Evolutionary conservation across 92 coral and sea anemone genomes (phyloP).

Genomic region (Epizoanthus rinbou): DNA sequence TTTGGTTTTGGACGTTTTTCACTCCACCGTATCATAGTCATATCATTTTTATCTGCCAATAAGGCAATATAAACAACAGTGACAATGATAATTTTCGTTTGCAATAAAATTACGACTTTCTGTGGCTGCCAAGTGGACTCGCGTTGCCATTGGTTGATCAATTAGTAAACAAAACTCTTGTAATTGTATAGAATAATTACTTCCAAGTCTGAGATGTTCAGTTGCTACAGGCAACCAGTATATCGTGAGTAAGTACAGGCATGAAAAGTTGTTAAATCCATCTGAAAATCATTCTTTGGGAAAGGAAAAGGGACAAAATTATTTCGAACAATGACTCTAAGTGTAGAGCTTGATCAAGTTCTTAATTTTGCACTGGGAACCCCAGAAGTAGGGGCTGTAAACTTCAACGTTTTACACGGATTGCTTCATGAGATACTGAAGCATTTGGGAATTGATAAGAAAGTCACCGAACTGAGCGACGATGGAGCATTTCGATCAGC

Average conservation of each 20-base stretch:
- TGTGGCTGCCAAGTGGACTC: neutral
- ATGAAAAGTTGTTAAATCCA: neutral
- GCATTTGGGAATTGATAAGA: slow-evolving; percentile 87
- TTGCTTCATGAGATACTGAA: slow-evolving; percentile 87
- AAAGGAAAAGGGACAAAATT: neutral
- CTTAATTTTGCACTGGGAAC: slow-evolving; percentile 88
- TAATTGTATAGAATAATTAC: neutral
- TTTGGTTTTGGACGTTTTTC: too few species aligned
- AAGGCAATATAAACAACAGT: too few species aligned
- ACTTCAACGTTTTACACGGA: slow-evolving; percentile 94
- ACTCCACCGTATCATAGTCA: too few species aligned
- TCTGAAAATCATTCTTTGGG: slow-evolving; percentile 1
- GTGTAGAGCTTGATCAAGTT: slow-evolving; percentile 82
- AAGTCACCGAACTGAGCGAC: slow-evolving; percentile 73
- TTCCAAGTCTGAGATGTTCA: neutral
- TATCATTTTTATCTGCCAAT: too few species aligned
- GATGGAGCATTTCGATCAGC: slow-evolving; percentile 84
- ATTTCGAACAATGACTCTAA: slow-evolving; percentile 66
- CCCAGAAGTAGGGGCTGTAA: slow-evolving; percentile 96
- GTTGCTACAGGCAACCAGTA: slow-evolving; percentile 43
- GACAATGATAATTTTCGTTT: too few species aligned
- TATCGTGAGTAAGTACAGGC: slow-evolving; percentile 7
- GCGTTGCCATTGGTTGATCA: slow-evolving; percentile 36
- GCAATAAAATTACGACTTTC: neutral
- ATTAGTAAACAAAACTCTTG: slow-evolving; percentile 4